Evolutionary conservation across 1,140 invertebrate species (phyloP).

Genomic region (Microplitis mediator): DNA sequence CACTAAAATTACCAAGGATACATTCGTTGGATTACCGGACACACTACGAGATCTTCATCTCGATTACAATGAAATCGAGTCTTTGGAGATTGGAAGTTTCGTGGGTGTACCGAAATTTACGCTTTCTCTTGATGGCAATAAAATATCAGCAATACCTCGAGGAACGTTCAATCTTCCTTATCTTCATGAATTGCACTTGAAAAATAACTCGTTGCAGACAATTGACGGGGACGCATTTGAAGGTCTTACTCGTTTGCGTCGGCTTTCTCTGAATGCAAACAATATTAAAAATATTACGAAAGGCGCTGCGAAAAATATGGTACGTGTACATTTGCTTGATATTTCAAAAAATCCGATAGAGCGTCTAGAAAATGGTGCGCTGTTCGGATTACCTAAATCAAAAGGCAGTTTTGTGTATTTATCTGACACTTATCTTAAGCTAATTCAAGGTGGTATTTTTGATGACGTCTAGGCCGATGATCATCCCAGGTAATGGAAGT

Average conservation of each 20-base stretch:
- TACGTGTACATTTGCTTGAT: constrained; percentile 32
- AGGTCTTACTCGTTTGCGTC: constrained; percentile 29
- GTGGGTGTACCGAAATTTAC: constrained; percentile 30
- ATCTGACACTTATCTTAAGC: constrained; percentile 30
- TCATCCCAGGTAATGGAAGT: no score
- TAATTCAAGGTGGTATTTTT: constrained; percentile 42
- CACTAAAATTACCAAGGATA: constrained; percentile 21
- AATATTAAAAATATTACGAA: constrained; percentile 33
- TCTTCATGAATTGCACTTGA: constrained; percentile 34
- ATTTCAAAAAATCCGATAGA: constrained; percentile 41
- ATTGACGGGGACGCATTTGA: constrained; percentile 40
- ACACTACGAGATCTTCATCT: constrained; percentile 35
- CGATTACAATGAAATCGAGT: constrained; percentile 39
- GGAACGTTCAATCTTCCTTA: constrained; percentile 36
- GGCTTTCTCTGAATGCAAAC: constrained; percentile 37
- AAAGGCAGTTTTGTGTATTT: constrained; percentile 32
- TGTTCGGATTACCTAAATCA: constrained; percentile 37
- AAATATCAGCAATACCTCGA: constrained; percentile 31
- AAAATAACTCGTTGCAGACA: constrained; percentile 36
- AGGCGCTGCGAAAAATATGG: constrained; percentile 38
- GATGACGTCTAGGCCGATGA: constrained; percentile 33
- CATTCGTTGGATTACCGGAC: constrained; percentile 34
- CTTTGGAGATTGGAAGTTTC: constrained; percentile 36
- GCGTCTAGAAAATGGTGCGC: constrained; percentile 39
- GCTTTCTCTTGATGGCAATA: constrained; percentile 38